Base-by-base conservation (phyloP, 2,797 vertebrate genomes). In the Rhinatrema bivittatum region DNA sequence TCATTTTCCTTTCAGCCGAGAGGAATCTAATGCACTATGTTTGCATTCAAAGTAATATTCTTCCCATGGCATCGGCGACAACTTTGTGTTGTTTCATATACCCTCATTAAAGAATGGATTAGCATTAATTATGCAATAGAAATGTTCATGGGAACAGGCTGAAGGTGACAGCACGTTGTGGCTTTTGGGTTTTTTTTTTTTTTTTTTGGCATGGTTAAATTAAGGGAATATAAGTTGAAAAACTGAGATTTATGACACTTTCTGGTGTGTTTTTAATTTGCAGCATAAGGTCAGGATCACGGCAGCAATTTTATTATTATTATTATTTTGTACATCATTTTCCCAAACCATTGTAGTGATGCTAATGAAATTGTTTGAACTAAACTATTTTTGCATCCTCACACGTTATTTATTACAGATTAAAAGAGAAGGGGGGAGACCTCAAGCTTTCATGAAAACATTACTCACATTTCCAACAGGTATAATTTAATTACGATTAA, bases 101-200 rank as follows among this genome's bases (percentile, higher is more conserved):
- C 16, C 68, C 50, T 61, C 65, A 79, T 71, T 75, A 78, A 74
- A 65, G 61, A 68, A 36, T 43, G 43, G 46, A 72, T 78, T 65
- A 64, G 64, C 65, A 72, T 76, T 78, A 81, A 81, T 81, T 78
- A 81, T 77, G 63, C 44, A 65, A 67, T 63, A 73, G 59, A 61
- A 47, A 67, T 74, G 62, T 74, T 81, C 69, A 61, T 70, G 64
- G 65, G 63, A 78, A 65, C 55, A 59, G 53, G 69, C 62, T 70
- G 60, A 64, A 79, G 76, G 61, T 76, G 79, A 78, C 73, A 76
- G 82, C 85, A 79, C 68, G 78, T 76, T 80, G n/a, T 81, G 71
- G 71, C 81, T 76, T 81, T 34, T 21, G n/a, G n/a, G n/a, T n/a
- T n/a, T n/a, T n/a, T n/a, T n/a, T n/a, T n/a, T n/a, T n/a, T n/a